These are phyloP conservation scores for Pangasius sanitwongsei DNA, from an alignment of 2,797 vertebrate species.

Conservation along the genomic window DNA sequence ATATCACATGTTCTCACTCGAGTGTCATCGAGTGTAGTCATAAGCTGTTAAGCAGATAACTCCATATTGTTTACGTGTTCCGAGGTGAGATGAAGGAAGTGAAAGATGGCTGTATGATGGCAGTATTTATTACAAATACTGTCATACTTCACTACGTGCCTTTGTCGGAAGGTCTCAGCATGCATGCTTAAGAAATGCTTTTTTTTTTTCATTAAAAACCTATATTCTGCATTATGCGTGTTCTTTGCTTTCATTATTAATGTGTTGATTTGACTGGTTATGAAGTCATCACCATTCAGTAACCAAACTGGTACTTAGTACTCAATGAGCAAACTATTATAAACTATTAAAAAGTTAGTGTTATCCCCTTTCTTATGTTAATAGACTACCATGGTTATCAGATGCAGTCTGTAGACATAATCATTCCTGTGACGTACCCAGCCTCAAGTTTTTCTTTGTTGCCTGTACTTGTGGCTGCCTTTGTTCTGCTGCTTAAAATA, in stretches of 20 bases:
- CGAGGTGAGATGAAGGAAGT: background rate
- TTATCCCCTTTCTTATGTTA: background rate
- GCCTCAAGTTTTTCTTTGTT: background rate
- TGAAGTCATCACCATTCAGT: background rate
- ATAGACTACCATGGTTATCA: background rate
- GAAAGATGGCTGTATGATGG: background rate
- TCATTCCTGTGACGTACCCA: background rate
- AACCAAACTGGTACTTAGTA: background rate
- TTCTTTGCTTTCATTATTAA: background rate
- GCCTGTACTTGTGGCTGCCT: background rate
- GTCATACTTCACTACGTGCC: background rate
- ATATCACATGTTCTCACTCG: background rate
- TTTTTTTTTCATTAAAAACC: background rate
- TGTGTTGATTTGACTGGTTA: background rate
- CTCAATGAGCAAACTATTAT: background rate
- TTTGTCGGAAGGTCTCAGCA: background rate
- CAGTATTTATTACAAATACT: background rate
- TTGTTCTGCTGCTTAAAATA: slow-evolving; percentile 13
- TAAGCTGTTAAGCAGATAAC: too few relatives aligned
- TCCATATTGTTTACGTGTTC: too few relatives aligned
- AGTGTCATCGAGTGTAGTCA: background rate
- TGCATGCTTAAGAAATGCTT: background rate
- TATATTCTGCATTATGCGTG: background rate
- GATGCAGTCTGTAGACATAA: background rate
- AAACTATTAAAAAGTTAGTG: background rate